Conservation (phyloP, 1,140 invertebrate genomes). For the Pseudoatta argentina region DNA sequence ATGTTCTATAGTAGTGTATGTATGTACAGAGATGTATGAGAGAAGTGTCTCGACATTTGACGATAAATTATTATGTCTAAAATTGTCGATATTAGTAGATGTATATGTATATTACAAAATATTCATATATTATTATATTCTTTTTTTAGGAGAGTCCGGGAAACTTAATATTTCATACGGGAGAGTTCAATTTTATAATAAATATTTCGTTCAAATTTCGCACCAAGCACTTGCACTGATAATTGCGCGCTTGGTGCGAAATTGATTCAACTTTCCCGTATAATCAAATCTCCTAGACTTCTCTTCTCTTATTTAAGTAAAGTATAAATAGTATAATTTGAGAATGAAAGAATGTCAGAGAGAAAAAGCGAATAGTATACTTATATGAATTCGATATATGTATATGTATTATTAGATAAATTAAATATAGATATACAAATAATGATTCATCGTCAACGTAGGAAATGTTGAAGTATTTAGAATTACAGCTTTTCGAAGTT, state of each 20-base stretch:
- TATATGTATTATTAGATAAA: slow-evolving; percentile 37
- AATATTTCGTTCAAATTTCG: too few species aligned
- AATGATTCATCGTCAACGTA: slow-evolving; percentile 35
- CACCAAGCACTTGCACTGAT: too few species aligned
- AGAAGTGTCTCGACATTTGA: slow-evolving; percentile 20
- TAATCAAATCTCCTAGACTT: too few species aligned
- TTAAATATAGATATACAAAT: slow-evolving; percentile 42
- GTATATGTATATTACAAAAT: slow-evolving; percentile 26
- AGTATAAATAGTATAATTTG: background rate
- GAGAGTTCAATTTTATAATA: too few species aligned
- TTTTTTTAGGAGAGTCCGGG: background rate
- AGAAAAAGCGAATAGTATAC: background rate
- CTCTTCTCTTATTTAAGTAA: slow-evolving; percentile 16
- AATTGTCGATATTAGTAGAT: background rate
- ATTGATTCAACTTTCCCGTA: too few species aligned
- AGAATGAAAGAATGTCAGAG: background rate
- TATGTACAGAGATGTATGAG: slow-evolving; percentile 30
- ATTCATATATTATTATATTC: slow-evolving; percentile 47
- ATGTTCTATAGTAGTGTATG: slow-evolving; percentile 1
- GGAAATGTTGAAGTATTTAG: slow-evolving; percentile 51
- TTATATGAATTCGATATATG: background rate
- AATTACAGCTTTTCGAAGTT: slow-evolving; percentile 44
- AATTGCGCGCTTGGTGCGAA: too few species aligned
- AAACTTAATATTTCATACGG: too few species aligned
- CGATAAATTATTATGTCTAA: slow-evolving; percentile 48